Conservation (phyloP, 2,113 vertebrate genomes). For the Phrynosoma platyrhinos region DNA sequence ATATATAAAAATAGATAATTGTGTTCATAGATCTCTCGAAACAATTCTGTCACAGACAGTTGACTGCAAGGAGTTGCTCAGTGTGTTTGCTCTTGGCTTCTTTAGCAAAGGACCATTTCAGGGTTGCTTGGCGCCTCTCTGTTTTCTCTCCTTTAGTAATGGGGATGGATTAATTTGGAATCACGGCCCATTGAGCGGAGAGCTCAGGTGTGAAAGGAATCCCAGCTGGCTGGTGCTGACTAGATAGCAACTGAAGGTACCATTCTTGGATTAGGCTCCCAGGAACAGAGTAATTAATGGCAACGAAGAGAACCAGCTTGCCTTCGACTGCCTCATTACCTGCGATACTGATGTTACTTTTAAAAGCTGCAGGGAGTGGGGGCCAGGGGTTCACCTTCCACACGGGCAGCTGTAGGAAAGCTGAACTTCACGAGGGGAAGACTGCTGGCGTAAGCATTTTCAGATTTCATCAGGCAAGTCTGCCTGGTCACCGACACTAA, state of each 20-base stretch:
- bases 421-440: constrained; percentile 62
- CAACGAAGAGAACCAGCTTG: constrained; percentile 79
- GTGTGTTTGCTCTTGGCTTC: constrained; percentile 73
- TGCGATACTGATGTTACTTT: constrained; percentile 78
- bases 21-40: not conserved
- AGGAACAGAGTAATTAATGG: constrained; percentile 90
- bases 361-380: constrained; percentile 64
- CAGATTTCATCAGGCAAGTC: constrained; percentile 63
- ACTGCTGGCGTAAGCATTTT: constrained; percentile 74
- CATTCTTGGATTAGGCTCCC: constrained; percentile 92
- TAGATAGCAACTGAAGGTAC: constrained; percentile 95
- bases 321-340: constrained; percentile 83
- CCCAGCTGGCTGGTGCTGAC: constrained; percentile 92
- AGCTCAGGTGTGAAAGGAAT: constrained; percentile 86
- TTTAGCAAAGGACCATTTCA: constrained; percentile 72
- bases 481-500: constrained; percentile 54
- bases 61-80: constrained; percentile 50
- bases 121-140: constrained; percentile 87
- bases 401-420: constrained; percentile 58
- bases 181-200: constrained; percentile 66
- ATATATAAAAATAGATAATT: constrained; percentile 33
- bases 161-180: constrained; percentile 87
- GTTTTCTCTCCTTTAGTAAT: constrained; percentile 81
- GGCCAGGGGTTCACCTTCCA: constrained; percentile 49
- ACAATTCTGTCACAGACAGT: constrained; percentile 42